Conservation (phyloP, 2,113 vertebrate genomes). For the Notothenia coriiceps region DNA sequence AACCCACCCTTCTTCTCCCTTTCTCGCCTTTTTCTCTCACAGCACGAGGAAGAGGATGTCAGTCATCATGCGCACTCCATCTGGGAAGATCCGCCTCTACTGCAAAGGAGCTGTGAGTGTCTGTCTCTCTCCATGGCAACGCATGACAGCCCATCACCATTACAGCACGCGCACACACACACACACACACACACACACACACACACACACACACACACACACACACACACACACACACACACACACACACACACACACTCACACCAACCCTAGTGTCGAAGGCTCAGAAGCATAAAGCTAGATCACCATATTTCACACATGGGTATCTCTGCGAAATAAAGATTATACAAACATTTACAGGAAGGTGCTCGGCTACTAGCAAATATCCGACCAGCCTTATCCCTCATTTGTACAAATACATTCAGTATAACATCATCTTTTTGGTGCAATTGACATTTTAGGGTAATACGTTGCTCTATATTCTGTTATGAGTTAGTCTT, state of each 20-base stretch:
- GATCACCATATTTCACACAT: slow-evolving; percentile 28
- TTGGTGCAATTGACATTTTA: not conserved
- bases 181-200: not conserved
- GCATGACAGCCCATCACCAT: slow-evolving; percentile 59
- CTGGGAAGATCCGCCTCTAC: slow-evolving; percentile 97
- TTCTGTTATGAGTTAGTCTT: not conserved
- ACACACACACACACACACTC: not conserved
- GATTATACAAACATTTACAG: slow-evolving; percentile 2
- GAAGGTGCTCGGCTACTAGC: not conserved
- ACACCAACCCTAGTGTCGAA: not conserved
- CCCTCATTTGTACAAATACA: not conserved
- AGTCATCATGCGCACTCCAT: slow-evolving; percentile 96
- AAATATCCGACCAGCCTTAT: not conserved
- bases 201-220: not conserved
- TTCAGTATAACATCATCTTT: not conserved
- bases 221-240: slow-evolving; percentile 3
- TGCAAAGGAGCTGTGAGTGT: slow-evolving; percentile 99
- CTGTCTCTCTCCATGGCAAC: slow-evolving; percentile 83
- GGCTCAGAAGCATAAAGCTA: slow-evolving; percentile 20
- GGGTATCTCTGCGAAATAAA: slow-evolving; percentile 10
- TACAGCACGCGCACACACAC: slow-evolving; percentile 14
- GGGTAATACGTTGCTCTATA: not conserved
- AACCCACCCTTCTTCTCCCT: slow-evolving; percentile 3
- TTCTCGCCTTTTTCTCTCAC: slow-evolving; percentile 40
- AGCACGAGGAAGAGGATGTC: slow-evolving; percentile 98